A percentile compares a stretch with the other conserved stretches of the same genome.
Evolutionary conservation across 2,113 vertebrate species (phyloP).

Genomic region (Monopterus albus): DNA sequence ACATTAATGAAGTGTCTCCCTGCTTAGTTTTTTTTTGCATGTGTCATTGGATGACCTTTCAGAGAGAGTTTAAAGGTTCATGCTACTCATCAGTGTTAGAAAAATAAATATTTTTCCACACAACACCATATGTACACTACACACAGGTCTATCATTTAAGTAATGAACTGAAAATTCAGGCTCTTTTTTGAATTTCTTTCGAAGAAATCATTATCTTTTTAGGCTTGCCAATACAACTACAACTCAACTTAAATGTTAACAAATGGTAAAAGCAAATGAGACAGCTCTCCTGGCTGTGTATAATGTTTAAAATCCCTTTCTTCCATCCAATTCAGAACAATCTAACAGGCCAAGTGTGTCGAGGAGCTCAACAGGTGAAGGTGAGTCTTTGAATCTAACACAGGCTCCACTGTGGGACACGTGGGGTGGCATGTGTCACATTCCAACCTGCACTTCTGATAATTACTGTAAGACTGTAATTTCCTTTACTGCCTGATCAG

Average conservation of each 20-base stretch:
- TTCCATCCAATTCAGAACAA: slow-evolving; percentile 66
- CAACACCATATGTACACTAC: background rate
- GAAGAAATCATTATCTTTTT: background rate
- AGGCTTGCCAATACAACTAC: background rate
- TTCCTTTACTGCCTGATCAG: slow-evolving; percentile 61
- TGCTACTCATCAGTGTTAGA: background rate
- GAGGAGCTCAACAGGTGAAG: slow-evolving; percentile 64
- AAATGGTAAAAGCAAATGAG: background rate
- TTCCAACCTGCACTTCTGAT: slow-evolving; percentile 27
- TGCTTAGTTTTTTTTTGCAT: slow-evolving; percentile 2
- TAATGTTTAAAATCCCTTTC: background rate
- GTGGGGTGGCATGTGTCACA: slow-evolving; percentile 31
- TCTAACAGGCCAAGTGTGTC: slow-evolving; percentile 65
- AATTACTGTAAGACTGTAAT: slow-evolving; percentile 47
- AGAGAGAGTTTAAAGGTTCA: slow-evolving; percentile 7
- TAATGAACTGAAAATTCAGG: background rate
- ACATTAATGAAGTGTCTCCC: slow-evolving; percentile 19
- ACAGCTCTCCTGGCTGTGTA: background rate
- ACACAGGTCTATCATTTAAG: background rate
- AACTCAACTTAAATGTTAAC: background rate
- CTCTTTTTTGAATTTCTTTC: background rate
- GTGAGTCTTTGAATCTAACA: slow-evolving; percentile 51
- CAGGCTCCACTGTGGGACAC: background rate
- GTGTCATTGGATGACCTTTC: background rate
- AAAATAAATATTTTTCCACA: background rate